Conservation (phyloP, 2,797 vertebrate species). For the Luscinia luscinia region DNA sequence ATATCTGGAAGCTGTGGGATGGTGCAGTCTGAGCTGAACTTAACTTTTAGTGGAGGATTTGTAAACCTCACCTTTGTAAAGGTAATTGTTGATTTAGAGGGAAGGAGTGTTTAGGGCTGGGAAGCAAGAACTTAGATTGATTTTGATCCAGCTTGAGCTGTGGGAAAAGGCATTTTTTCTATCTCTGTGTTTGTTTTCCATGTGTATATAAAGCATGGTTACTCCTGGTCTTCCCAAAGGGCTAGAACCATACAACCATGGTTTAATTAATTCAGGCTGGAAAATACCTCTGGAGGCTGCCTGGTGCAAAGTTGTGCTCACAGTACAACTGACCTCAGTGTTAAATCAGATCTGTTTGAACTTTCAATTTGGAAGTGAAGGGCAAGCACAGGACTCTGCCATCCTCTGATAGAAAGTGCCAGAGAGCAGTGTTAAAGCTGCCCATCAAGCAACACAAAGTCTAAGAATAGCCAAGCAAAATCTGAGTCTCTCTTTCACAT, state of each 20-base stretch:
- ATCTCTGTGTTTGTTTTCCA: not conserved
- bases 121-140: not conserved
- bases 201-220: not conserved
- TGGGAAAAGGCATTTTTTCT: not conserved
- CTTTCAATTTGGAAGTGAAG: not conserved
- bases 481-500: not conserved
- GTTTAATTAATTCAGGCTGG: not conserved
- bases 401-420: not conserved
- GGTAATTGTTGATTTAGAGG: constrained; percentile 73
- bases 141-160: not conserved
- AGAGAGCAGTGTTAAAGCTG: not conserved
- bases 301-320: not conserved
- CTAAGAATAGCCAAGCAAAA: not conserved
- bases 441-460: not conserved
- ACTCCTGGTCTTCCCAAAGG: not conserved
- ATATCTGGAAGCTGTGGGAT: constrained; percentile 78
- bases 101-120: not conserved
- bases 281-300: not conserved
- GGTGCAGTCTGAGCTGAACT: constrained; percentile 70
- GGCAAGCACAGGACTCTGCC: not conserved
- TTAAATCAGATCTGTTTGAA: not conserved
- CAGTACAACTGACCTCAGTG: not conserved
- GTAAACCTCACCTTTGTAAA: constrained; percentile 85
- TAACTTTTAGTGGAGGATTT: constrained; percentile 79
- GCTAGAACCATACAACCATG: not conserved